Conservation (phyloP, 2,888 invertebrate species). For the Trichacis sp. region DNA sequence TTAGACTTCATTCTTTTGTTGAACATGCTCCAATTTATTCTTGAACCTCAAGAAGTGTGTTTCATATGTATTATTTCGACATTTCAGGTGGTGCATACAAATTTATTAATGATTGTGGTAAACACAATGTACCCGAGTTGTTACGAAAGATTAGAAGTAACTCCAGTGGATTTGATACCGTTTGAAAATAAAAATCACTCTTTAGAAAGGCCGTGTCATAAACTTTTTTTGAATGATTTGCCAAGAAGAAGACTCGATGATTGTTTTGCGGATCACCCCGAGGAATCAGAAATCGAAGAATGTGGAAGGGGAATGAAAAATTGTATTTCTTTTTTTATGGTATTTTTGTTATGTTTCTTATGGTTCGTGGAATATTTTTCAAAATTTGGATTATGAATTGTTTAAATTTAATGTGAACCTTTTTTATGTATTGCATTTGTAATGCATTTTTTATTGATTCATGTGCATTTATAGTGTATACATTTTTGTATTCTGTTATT, state of each 20-base stretch:
- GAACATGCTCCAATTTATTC: too few relatives aligned
- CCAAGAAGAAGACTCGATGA: conserved; percentile 78
- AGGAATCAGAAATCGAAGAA: conserved; percentile 70
- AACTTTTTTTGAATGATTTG: conserved; percentile 78
- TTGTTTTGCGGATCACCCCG: conserved; percentile 82
- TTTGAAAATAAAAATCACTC: conserved; percentile 65
- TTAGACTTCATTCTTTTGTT: too few relatives aligned
- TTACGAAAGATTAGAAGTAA: conserved; percentile 70
- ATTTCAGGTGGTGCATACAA: conserved; percentile 77
- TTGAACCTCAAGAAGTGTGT: too few relatives aligned
- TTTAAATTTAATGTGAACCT: too few relatives aligned
- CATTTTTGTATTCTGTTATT: too few relatives aligned
- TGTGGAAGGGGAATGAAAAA: conserved; percentile 60
- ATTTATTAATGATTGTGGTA: conserved; percentile 82
- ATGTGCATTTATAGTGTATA: too few relatives aligned
- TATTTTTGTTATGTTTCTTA: background rate
- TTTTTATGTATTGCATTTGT: too few relatives aligned
- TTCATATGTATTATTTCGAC: too few relatives aligned
- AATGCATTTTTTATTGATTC: too few relatives aligned
- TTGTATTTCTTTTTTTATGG: background rate
- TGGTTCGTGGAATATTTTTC: background rate
- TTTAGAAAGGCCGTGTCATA: conserved; percentile 78
- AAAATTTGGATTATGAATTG: too few relatives aligned
- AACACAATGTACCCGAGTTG: conserved; percentile 71
- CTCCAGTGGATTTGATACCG: conserved; percentile 69